Conservation (phyloP, 2,888 invertebrate species). For the Terebella lapidaria region DNA sequence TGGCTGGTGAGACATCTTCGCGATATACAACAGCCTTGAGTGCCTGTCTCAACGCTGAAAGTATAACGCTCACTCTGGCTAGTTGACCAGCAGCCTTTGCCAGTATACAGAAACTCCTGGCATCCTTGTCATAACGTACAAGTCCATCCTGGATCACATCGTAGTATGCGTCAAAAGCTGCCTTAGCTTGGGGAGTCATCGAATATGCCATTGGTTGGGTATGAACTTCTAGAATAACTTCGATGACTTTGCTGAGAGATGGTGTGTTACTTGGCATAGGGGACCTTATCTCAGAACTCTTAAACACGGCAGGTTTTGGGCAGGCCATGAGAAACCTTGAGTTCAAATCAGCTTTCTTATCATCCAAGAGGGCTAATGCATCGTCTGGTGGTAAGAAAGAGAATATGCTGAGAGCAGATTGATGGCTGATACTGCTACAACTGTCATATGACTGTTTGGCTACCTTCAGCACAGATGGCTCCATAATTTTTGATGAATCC, state of each 20-base stretch:
- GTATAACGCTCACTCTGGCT: slow-evolving; percentile 7
- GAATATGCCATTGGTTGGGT: slow-evolving; percentile 8
- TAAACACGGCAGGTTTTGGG: slow-evolving; percentile 8
- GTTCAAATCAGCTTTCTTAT: slow-evolving; percentile 5
- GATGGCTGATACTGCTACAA: neutral
- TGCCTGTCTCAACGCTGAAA: slow-evolving; percentile 17
- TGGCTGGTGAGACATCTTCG: slow-evolving; percentile 13
- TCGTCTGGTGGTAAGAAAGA: slow-evolving; percentile 10
- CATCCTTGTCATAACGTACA: slow-evolving; percentile 5
- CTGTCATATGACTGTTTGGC: slow-evolving; percentile 5
- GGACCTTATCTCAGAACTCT: slow-evolving; percentile 11
- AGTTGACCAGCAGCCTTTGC: slow-evolving; percentile 17
- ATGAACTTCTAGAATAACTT: slow-evolving; percentile 11
- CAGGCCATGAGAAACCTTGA: slow-evolving; percentile 14
- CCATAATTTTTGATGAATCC: neutral
- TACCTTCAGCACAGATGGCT: neutral
- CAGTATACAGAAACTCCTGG: slow-evolving; percentile 7
- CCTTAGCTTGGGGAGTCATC: slow-evolving; percentile 13
- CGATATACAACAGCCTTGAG: slow-evolving; percentile 20
- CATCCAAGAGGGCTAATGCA: slow-evolving; percentile 4
- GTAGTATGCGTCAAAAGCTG: slow-evolving; percentile 10
- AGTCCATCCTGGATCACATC: slow-evolving; percentile 10
- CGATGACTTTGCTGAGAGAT: slow-evolving; percentile 10
- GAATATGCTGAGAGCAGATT: neutral
- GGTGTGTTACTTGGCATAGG: slow-evolving; percentile 21